Percentiles rank a stretch among this genome's conserved stretches.
Conservation (phyloP, 2,888 invertebrate genomes). For the Rhogogaster chlorosoma region DNA sequence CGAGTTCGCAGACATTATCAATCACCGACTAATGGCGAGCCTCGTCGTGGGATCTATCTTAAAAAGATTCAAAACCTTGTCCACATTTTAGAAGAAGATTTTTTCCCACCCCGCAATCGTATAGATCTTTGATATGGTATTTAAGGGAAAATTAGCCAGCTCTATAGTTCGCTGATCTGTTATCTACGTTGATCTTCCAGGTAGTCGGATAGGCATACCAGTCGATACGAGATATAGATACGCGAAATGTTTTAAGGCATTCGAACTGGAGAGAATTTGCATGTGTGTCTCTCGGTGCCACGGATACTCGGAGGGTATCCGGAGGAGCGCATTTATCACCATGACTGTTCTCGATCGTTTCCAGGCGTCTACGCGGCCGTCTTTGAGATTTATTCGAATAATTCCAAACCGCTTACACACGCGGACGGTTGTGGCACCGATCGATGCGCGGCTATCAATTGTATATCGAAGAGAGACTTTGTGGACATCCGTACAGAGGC, state of each 20-base stretch:
- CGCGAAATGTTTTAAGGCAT: conserved; percentile 33
- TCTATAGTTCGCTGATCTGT: not conserved
- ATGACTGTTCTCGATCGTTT: conserved; percentile 50
- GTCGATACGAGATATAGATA: conserved; percentile 12
- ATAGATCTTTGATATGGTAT: not conserved
- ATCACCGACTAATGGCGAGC: conserved; percentile 71
- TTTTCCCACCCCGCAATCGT: not conserved
- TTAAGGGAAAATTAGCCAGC: not conserved
- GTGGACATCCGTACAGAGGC: conserved; percentile 45
- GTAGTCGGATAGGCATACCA: not conserved
- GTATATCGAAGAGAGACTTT: conserved; percentile 40
- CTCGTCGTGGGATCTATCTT: conserved; percentile 59
- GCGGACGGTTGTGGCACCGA: conserved; percentile 43
- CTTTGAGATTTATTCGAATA: conserved; percentile 52
- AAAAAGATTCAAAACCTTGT: not conserved
- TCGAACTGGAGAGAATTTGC: conserved; percentile 42
- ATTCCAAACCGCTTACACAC: conserved; percentile 50
- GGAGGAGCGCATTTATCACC: conserved; percentile 46
- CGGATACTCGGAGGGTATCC: not conserved
- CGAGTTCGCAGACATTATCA: conserved; percentile 68
- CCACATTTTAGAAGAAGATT: not conserved
- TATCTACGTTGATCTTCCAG: not conserved
- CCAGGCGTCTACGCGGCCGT: conserved; percentile 49
- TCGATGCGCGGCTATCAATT: conserved; percentile 50
- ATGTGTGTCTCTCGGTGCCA: conserved; percentile 20